Evolutionary conservation across 2,113 vertebrate genomes (phyloP).

Genomic region (Penelope pileata): DNA sequence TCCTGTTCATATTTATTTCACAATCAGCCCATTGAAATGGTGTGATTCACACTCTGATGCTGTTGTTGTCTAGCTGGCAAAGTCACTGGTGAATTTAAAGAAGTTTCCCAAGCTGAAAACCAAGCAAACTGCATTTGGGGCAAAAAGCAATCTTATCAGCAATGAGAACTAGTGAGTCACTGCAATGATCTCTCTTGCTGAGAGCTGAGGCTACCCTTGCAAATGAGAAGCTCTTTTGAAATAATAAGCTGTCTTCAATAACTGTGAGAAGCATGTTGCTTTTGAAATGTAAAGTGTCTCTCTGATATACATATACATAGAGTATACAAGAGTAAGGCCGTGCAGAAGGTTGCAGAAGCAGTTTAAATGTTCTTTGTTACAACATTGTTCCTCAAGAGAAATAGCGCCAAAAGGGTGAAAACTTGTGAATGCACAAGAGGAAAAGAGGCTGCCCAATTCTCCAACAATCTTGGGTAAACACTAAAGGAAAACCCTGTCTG

Average conservation of each 20-base stretch:
- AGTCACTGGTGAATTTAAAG: conserved; percentile 62
- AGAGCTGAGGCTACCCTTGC: neutral
- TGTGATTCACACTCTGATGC: conserved; percentile 66
- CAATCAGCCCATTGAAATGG: conserved; percentile 64
- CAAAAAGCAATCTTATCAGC: conserved; percentile 47
- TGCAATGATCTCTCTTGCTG: conserved; percentile 17
- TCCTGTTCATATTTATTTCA: conserved; percentile 70
- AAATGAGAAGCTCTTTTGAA: conserved; percentile 38
- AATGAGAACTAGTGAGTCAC: conserved; percentile 8
- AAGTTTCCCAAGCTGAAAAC: conserved; percentile 65
- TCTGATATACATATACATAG: conserved; percentile 33
- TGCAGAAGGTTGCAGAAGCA: neutral
- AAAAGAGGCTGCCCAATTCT: neutral
- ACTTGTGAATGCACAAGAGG: neutral
- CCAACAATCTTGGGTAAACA: neutral
- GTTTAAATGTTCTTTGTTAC: conserved; percentile 34
- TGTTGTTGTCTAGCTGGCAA: conserved; percentile 57
- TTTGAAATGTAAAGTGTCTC: conserved; percentile 59
- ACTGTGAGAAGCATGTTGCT: neutral
- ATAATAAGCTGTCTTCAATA: conserved; percentile 12
- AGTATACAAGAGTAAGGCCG: conserved; percentile 13
- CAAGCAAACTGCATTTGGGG: conserved; percentile 10
- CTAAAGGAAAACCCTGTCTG: neutral
- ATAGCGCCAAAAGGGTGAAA: neutral
- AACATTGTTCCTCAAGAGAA: conserved; percentile 4